A percentile compares a stretch with the other conserved stretches of the same genome.
phyloP scores from a whole-genome alignment of 2,113 vertebrate genomes.

The Tyto alba region DNA sequence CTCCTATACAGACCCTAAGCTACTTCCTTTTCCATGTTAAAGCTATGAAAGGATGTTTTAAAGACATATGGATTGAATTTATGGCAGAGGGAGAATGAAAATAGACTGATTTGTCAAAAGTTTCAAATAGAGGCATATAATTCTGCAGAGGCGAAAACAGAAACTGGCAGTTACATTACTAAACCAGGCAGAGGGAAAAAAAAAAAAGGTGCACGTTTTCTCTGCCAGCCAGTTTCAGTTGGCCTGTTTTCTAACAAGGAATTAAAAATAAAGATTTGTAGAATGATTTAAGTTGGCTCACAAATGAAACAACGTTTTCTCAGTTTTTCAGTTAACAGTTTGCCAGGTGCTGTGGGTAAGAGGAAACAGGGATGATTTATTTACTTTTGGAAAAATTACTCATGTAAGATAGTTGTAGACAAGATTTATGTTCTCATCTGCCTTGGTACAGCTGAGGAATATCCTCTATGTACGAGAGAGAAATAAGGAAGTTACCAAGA shows the following conservation, averaged over 20 bases:
- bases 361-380: not conserved
- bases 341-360: not conserved
- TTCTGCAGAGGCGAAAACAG: constrained; percentile 32
- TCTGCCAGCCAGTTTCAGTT: not conserved
- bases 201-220: not conserved
- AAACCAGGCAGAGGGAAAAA: not conserved
- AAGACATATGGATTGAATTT: constrained; percentile 65
- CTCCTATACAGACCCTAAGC: not conserved
- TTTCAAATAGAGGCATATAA: constrained; percentile 54
- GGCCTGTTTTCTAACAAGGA: constrained; percentile 19
- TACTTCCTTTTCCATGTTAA: constrained; percentile 37
- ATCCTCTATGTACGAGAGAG: not conserved
- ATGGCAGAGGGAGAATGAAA: constrained; percentile 46
- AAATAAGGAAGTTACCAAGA: not conserved
- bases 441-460: not conserved
- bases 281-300: not conserved
- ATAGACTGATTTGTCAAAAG: constrained; percentile 65
- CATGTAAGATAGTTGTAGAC: not conserved
- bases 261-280: not conserved
- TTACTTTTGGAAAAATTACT: not conserved
- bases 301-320: not conserved
- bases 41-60: constrained; percentile 51
- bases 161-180: constrained; percentile 39
- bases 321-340: not conserved
- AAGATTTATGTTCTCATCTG: not conserved